Conservation (phyloP, 92 coral and sea anemone species). For the Actinernus sp. region DNA sequence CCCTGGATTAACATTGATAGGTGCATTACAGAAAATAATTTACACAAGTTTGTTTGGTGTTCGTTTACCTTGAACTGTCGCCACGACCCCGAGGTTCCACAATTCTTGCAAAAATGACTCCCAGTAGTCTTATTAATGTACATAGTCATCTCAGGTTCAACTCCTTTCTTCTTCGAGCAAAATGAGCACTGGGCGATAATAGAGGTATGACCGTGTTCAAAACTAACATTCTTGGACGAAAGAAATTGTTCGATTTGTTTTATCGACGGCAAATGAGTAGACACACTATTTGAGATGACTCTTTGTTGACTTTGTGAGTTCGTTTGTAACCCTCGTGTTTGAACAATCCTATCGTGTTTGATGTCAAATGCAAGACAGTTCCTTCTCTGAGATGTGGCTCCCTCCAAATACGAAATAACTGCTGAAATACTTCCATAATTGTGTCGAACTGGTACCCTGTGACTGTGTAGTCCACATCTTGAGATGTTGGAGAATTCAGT, state of each 20-base stretch:
- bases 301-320: conserved; percentile 16
- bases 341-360: too few relatives aligned
- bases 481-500: not conserved
- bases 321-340: too few relatives aligned
- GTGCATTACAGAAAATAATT: too few relatives aligned
- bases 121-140: conserved; percentile 96
- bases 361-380: not conserved
- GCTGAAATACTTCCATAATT: too few relatives aligned
- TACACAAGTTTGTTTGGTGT: too few relatives aligned
- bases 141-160: conserved; percentile 42
- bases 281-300: conserved; percentile 39
- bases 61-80: conserved; percentile 89
- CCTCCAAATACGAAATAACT: too few relatives aligned
- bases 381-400: not conserved
- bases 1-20: too few relatives aligned
- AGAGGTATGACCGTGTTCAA: conserved; percentile 93
- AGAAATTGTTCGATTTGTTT: conserved; percentile 86
- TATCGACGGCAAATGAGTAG: conserved; percentile 63
- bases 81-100: conserved; percentile 94
- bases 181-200: conserved; percentile 81
- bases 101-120: conserved; percentile 88
- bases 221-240: conserved; percentile 60
- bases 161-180: conserved; percentile 48
- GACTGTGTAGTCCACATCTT: too few relatives aligned
- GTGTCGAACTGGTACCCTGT: too few relatives aligned